These are phyloP conservation scores for Epinotia demarniana DNA, from an alignment of 2,888 invertebrate species.

Conservation along the genomic window DNA sequence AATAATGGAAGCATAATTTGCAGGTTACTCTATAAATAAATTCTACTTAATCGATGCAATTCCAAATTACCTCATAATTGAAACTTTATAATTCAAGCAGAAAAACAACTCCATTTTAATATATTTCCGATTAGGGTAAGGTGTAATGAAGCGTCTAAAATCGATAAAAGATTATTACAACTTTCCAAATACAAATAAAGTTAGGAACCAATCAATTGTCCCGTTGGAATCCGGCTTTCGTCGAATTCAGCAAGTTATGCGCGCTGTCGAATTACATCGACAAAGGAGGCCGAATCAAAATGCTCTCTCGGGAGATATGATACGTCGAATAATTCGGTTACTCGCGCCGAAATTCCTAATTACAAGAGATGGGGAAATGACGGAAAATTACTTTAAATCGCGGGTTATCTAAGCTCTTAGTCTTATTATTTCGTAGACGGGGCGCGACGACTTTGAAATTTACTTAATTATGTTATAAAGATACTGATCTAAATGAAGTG, in stretches of 20 bases:
- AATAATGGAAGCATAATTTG: constrained; percentile 32
- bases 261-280: constrained; percentile 54
- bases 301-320: constrained; percentile 54
- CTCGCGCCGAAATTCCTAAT: constrained; percentile 64
- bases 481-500: constrained; percentile 72
- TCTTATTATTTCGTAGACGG: constrained; percentile 71
- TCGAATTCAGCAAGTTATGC: constrained; percentile 50
- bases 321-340: constrained; percentile 60
- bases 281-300: constrained; percentile 53
- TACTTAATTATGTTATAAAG: constrained; percentile 77
- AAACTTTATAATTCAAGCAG: constrained; percentile 19
- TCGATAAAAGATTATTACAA: constrained; percentile 57
- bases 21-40: constrained; percentile 19
- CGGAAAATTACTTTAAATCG: constrained; percentile 70
- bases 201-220: constrained; percentile 53
- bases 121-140: constrained; percentile 41
- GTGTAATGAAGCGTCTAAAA: constrained; percentile 50
- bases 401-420: constrained; percentile 68
- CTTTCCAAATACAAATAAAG: constrained; percentile 53
- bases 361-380: constrained; percentile 66
- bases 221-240: constrained; percentile 52
- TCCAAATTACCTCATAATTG: constrained; percentile 12
- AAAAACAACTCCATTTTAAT: constrained; percentile 26
- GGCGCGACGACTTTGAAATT: constrained; percentile 72
- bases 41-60: constrained; percentile 22